Evolutionary conservation across 2,888 invertebrate species (phyloP).

Genomic region (Brachyptera putata): DNA sequence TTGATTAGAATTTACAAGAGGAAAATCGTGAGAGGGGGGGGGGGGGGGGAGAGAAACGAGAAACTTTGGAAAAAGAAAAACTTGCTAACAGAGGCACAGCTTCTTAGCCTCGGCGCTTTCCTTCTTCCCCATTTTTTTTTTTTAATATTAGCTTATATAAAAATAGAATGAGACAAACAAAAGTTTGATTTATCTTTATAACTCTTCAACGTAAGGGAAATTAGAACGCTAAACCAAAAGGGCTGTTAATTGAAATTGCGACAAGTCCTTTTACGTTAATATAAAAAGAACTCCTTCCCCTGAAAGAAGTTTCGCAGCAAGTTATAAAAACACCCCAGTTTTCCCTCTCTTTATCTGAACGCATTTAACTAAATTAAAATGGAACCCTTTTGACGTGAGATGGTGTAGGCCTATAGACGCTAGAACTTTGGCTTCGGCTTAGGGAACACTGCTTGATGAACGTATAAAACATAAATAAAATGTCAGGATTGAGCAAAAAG

Average conservation of each 20-base stretch:
- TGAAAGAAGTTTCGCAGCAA: neutral
- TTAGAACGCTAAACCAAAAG: constrained; percentile 15
- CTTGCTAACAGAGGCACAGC: constrained; percentile 6
- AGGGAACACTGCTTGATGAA: too few relatives aligned
- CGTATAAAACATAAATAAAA: too few relatives aligned
- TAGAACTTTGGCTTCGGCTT: too few relatives aligned
- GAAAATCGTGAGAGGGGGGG: constrained; percentile 18
- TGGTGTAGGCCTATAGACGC: too few relatives aligned
- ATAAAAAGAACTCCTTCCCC: constrained; percentile 6
- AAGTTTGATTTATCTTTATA: constrained; percentile 18
- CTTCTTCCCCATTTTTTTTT: neutral
- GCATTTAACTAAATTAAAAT: neutral
- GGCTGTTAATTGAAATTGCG: constrained; percentile 27
- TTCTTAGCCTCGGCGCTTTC: neutral
- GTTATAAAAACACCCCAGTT: neutral
- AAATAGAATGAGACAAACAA: constrained; percentile 13
- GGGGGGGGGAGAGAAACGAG: constrained; percentile 38
- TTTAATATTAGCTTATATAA: constrained; percentile 13
- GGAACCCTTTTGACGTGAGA: too few relatives aligned
- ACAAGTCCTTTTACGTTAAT: constrained; percentile 19
- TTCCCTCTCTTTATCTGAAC: neutral
- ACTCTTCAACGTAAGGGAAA: constrained; percentile 5
- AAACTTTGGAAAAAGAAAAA: constrained; percentile 39
- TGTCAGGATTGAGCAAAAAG: too few relatives aligned
- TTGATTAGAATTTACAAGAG: constrained; percentile 29